These are phyloP conservation scores for Lasioglossum leucozonium DNA, from an alignment of 2,888 invertebrate species.

Conservation along the genomic window DNA sequence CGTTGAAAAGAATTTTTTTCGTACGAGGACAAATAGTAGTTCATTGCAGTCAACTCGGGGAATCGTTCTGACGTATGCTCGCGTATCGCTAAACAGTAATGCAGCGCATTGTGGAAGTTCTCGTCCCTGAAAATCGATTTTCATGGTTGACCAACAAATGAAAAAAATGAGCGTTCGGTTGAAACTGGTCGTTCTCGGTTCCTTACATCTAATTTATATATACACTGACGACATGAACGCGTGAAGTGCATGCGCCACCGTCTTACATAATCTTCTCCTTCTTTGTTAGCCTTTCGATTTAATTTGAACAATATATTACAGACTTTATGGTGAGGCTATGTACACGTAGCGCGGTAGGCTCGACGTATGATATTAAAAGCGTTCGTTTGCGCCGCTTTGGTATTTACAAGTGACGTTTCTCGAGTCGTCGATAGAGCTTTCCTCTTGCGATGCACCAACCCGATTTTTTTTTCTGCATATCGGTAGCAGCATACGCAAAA, in stretches of 20 bases:
- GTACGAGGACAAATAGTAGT: constrained; percentile 2
- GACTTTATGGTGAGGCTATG: constrained; percentile 52
- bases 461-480: constrained; percentile 1
- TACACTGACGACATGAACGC: neutral
- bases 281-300: constrained; percentile 27
- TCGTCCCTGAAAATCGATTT: constrained; percentile 19
- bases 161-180: constrained; percentile 29
- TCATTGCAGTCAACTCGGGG: neutral
- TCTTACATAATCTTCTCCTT: constrained; percentile 19
- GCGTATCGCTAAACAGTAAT: neutral
- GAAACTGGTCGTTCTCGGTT: constrained; percentile 42
- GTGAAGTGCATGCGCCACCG: constrained; percentile 12
- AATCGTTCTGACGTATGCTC: neutral
- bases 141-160: constrained; percentile 20
- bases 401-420: constrained; percentile 62
- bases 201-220: constrained; percentile 46
- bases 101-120: constrained; percentile 4
- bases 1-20: constrained; percentile 21
- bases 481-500: constrained; percentile 15
- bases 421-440: neutral
- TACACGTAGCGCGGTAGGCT: constrained; percentile 47
- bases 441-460: neutral
- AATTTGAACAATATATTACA: constrained; percentile 71
- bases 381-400: constrained; percentile 40
- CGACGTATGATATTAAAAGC: constrained; percentile 7